These are phyloP conservation scores for Schizaphis graminum DNA, from an alignment of 2,888 invertebrate genomes.

Conservation along the genomic window DNA sequence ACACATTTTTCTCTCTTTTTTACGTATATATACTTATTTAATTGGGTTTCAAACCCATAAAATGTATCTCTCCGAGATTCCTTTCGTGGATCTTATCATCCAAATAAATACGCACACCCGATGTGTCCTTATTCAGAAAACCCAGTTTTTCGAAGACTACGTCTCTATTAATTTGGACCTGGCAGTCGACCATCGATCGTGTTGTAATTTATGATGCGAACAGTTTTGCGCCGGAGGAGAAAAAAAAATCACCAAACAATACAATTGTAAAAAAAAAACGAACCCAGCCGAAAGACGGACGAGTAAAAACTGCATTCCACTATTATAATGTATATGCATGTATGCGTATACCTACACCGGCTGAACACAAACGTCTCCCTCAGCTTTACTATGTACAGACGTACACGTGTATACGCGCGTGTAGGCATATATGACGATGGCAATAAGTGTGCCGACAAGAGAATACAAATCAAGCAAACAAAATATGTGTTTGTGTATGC, in stretches of 20 bases:
- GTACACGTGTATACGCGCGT: conserved; percentile 9
- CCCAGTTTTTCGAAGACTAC: conserved; percentile 61
- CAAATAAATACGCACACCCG: conserved; percentile 29
- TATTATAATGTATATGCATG: not conserved
- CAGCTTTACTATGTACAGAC: conserved; percentile 6
- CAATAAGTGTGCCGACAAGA: conserved; percentile 64
- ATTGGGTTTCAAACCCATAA: conserved; percentile 41
- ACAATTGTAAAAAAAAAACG: conserved; percentile 36
- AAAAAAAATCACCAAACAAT: conserved; percentile 40
- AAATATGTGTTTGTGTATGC: not conserved
- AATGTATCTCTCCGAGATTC: conserved; percentile 42
- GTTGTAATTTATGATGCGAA: conserved; percentile 52
- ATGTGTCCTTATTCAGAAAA: conserved; percentile 52
- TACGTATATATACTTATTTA: not conserved
- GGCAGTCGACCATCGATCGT: conserved; percentile 18
- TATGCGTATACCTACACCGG: not conserved
- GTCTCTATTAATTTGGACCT: conserved; percentile 57
- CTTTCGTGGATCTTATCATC: conserved; percentile 60
- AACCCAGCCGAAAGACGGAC: conserved; percentile 37
- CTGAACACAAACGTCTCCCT: conserved; percentile 57
- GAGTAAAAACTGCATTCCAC: conserved; percentile 60
- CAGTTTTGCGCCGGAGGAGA: not conserved
- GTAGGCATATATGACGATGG: conserved; percentile 24
- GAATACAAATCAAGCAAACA: conserved; percentile 60
- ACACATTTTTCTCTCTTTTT: not conserved